Evolutionary conservation across 2,888 invertebrate species (phyloP), one percentile per base, ranked within the genome.

Genomic region (Andrena bicolor): DNA sequence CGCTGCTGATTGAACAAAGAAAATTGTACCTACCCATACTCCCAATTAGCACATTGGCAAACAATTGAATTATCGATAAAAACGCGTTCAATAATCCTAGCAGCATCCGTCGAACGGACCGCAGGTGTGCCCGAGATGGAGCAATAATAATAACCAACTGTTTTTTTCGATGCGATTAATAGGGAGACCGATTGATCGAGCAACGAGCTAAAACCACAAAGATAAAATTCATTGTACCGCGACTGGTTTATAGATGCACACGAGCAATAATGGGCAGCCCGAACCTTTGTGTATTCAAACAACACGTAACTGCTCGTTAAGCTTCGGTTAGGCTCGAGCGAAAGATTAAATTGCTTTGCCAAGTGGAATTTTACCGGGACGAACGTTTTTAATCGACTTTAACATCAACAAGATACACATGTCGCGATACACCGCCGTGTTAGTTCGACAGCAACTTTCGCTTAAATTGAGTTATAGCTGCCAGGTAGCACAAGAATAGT

Each of bases 231-330:
- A 65, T 56, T 65, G 61, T 30, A 26, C 20, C 56, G 10, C 53
- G 16, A 26, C 10, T n/a, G 56, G 28, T 26, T 26, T 20, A 2
- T 32, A 10, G 53, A 26, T 49, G 1, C 7, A 32, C 6, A 32
- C 4, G 28, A 10, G n/a, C n/a, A 23, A 53, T 53, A 79, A 78
- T 69, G 56, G 69, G 48, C 35, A 56, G 28, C 60, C 4, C 16
- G 2, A 41, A n/a, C 20, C n/a, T 23, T 30, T 32, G 69, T 69
- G 51, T 81, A 69, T 81, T 81, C 72, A 76, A 76, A 76, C 65
- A 82, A 81, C 76, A 63, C 51, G 61, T 64, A 80, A 72, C 76
- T 35, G 60, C 64, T 82, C 71, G 76, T 81, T 81, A 82, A 64
- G 60, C 23, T 23, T 61, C 13, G 32, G 7, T 8, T 35, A 30